phyloP scores from a whole-genome alignment of 2,888 invertebrate genomes.

The Tenthredo scrophulariae region DNA sequence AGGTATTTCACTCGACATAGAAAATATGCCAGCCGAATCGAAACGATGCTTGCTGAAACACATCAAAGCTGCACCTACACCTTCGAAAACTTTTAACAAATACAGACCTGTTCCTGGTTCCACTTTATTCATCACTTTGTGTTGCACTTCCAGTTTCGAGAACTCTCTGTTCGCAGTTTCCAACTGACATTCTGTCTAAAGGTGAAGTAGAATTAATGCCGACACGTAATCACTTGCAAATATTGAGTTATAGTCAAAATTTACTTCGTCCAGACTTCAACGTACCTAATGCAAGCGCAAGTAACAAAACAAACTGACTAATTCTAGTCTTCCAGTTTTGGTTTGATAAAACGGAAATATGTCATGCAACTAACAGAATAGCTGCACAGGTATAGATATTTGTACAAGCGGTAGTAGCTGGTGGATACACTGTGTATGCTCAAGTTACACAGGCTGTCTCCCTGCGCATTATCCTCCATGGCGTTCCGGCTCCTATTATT shows the following conservation, averaged over 20 bases:
- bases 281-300: neutral
- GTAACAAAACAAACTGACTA: neutral
- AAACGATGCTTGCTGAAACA: neutral
- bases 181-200: neutral
- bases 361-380: neutral
- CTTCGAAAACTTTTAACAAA: neutral
- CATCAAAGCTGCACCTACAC: neutral
- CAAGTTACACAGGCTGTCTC: constrained; percentile 38
- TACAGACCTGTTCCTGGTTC: neutral
- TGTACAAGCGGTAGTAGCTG: constrained; percentile 22
- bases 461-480: constrained; percentile 13
- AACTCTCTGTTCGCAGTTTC: neutral
- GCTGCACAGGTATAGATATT: constrained; percentile 2
- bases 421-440: constrained; percentile 40
- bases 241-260: neutral
- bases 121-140: neutral
- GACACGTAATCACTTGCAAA: neutral
- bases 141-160: neutral
- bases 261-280: neutral
- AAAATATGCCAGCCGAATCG: neutral
- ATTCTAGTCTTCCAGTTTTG: neutral
- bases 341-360: neutral
- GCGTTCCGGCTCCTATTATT: neutral
- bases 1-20: neutral
- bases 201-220: neutral